A percentile compares a stretch with the other conserved stretches of the same genome.
phyloP scores from a whole-genome alignment of 2,113 vertebrate species.

The Elephas maximus region DNA sequence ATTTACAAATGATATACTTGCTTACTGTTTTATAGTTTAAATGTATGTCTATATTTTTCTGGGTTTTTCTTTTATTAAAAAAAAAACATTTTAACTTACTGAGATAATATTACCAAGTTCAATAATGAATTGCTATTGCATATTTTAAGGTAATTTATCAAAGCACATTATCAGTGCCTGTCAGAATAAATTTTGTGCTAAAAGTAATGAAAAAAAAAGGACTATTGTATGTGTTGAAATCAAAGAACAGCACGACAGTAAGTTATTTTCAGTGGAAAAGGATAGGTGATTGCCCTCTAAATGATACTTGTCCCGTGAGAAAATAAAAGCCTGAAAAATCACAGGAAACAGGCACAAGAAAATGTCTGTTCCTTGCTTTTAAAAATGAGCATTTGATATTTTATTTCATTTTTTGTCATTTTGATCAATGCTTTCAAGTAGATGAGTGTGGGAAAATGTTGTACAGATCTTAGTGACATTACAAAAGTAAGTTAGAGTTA shows the following conservation, averaged over 20 bases:
- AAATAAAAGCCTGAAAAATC: conserved; percentile 80
- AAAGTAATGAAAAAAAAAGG: conserved; percentile 62
- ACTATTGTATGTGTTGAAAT: conserved; percentile 41
- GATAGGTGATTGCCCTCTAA: conserved; percentile 71
- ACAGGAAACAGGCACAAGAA: conserved; percentile 54
- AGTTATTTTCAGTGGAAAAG: conserved; percentile 74
- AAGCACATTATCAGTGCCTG: conserved; percentile 71
- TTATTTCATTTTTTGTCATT: conserved; percentile 79
- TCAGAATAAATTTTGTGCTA: conserved; percentile 61
- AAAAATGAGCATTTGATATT: conserved; percentile 82
- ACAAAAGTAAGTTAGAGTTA: conserved; percentile 36
- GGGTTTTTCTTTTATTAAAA: conserved; percentile 68
- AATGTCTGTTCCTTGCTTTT: conserved; percentile 79
- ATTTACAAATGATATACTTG: conserved; percentile 71
- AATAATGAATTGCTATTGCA: conserved; percentile 73
- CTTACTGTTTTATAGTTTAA: conserved; percentile 48
- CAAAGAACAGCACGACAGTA: conserved; percentile 70
- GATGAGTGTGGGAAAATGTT: conserved; percentile 68
- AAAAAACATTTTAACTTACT: conserved; percentile 76
- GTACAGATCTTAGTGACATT: conserved; percentile 23
- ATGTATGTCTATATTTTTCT: conserved; percentile 61
- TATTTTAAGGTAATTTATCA: conserved; percentile 80
- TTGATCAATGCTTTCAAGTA: conserved; percentile 80
- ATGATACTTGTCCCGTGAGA: conserved; percentile 65
- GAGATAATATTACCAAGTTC: conserved; percentile 70